A percentile compares a stretch with the other conserved stretches of the same genome.
These are phyloP conservation scores for Coregonus clupeaformis DNA, from an alignment of 2,113 vertebrate species.

Conservation along the genomic window DNA sequence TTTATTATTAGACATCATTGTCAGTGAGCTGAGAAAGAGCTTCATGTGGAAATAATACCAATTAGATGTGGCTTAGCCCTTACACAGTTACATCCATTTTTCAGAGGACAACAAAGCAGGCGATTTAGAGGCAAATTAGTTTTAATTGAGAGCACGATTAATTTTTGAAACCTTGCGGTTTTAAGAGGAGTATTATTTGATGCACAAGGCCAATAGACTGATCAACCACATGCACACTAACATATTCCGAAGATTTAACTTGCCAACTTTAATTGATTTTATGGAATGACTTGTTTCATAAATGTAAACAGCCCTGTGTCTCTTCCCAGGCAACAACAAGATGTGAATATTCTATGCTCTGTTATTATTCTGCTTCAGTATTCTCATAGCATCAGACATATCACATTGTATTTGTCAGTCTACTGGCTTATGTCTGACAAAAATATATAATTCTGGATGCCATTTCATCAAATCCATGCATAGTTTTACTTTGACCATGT, in stretches of 20 bases:
- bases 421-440: no score
- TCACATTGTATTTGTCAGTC: no score
- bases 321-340: background rate
- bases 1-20: constrained; percentile 18
- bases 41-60: constrained; percentile 25
- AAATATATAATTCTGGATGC: no score
- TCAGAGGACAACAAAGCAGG: constrained; percentile 4
- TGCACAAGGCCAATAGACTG: background rate
- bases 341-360: background rate
- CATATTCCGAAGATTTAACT: background rate
- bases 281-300: background rate
- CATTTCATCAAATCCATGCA: no score
- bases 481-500: no score
- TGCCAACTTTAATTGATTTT: constrained; percentile 3
- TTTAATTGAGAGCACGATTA: no score
- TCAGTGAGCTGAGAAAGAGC: constrained; percentile 3
- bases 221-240: background rate
- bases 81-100: constrained; percentile 3
- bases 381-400: no score
- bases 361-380: no score
- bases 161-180: no score
- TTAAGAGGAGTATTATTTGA: background rate
- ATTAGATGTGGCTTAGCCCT: constrained; percentile 4
- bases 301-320: background rate
- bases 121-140: constrained; percentile 10